Percentiles rank a stretch among this genome's conserved stretches.
phyloP scores from a whole-genome alignment of 2,113 vertebrate genomes.

The Isurus oxyrinchus region DNA sequence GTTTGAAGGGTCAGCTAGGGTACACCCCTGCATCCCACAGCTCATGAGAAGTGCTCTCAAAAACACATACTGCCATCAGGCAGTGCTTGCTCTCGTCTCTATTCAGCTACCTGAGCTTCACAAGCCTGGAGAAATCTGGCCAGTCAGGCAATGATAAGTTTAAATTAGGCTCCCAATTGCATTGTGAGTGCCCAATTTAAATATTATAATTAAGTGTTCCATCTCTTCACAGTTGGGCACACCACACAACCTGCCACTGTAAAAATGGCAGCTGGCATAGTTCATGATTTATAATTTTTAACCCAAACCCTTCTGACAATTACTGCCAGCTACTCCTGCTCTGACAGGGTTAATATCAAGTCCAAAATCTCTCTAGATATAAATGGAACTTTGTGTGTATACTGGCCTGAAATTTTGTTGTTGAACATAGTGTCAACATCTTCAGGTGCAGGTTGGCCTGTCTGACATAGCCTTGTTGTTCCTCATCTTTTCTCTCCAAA shows the following conservation, averaged over 20 bases:
- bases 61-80: background rate
- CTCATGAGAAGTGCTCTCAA: background rate
- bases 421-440: background rate
- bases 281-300: background rate
- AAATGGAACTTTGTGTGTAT: background rate
- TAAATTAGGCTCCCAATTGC: background rate
- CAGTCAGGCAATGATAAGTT: background rate
- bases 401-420: background rate
- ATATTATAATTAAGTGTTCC: background rate
- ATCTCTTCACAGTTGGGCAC: background rate
- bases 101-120: background rate
- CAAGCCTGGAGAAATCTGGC: background rate
- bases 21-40: background rate
- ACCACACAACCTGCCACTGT: background rate
- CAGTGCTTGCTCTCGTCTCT: background rate
- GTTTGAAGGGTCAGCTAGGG: background rate
- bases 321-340: no score
- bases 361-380: background rate
- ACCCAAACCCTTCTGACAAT: background rate
- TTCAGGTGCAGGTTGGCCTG: background rate
- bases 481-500: background rate
- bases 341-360: no score
- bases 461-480: background rate
- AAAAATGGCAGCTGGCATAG: background rate
- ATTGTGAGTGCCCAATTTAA: background rate